These are phyloP conservation scores for Fabriciana adippe DNA, from an alignment of 2,888 invertebrate species.

Conservation along the genomic window DNA sequence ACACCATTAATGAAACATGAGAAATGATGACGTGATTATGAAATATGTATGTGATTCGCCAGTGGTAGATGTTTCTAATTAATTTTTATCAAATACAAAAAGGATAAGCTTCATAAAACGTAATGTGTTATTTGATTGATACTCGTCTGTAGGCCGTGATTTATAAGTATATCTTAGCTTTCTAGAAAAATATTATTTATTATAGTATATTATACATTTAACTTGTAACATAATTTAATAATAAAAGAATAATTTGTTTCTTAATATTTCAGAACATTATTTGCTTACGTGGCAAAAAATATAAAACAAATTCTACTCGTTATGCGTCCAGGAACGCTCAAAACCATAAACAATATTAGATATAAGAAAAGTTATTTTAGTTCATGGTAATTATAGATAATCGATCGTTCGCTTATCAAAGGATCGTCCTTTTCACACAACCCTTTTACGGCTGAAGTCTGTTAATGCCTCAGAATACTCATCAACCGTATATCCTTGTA, in stretches of 20 bases:
- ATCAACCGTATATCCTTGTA: constrained; percentile 40
- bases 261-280: background rate
- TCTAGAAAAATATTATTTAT: background rate
- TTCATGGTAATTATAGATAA: background rate
- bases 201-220: too few species aligned
- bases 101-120: background rate
- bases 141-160: background rate
- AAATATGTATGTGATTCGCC: constrained; percentile 25
- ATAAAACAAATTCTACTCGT: background rate
- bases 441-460: constrained; percentile 1
- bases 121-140: constrained; percentile 3
- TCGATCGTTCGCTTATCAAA: constrained; percentile 11
- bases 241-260: background rate
- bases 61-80: constrained; percentile 15
- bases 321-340: too few species aligned
- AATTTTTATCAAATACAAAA: constrained; percentile 13
- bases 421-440: background rate
- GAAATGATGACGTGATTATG: constrained; percentile 30
- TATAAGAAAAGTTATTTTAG: background rate
- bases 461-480: constrained; percentile 20
- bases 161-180: background rate
- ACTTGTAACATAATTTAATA: too few species aligned
- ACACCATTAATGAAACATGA: constrained; percentile 33
- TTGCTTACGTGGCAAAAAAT: background rate
- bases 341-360: background rate